Evolutionary conservation across 2,113 vertebrate species (phyloP), one percentile per base, ranked within the genome.

Genomic region (Trachemys scripta): DNA sequence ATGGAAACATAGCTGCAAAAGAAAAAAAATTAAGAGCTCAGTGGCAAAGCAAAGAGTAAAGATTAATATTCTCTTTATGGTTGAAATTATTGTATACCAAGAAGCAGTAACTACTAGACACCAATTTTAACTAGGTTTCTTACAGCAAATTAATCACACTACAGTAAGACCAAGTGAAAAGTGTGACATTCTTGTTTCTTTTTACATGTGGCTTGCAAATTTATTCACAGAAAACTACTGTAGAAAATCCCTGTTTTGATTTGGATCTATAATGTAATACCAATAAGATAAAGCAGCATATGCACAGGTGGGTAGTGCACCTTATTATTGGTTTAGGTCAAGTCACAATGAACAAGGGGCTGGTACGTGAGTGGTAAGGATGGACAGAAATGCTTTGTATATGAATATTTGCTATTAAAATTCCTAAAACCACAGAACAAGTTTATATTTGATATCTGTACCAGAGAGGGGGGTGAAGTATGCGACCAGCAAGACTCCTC

Each of bases 1-100:
- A 96, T 99, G 99, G 98, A 99, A 99, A 75, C 98, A 98, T 98
- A 98, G 97, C 98, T 99, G 96, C 81, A 96, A 97, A 92, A 82
- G 47, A 88, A 90, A 5, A 97, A 93, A 88, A 95, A 22, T 31
- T 54, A 90, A 97, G 19, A 96, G 80, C 22, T 65, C 59, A 96
- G 25, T 59, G n/a, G 92, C 85, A 10, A 72, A n/a, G 82, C 90
- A 76, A 86, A 4, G 27, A 82, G 12, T 20, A 10, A 95, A 96
- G 13, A 20, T 29, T n/a, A 94, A n/a, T 25, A n/a, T 42, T 93
- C 50, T 51, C 62, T 86, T 85, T 54, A 47, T 45, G 75, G 82
- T 25, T 96, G 84, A 87, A 86, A 84, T 59, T 31, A 86, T 20
- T 83, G 42, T 19, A 87, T 10, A 72, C 11, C 45, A 89, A 83